Base-by-base conservation (phyloP, 2,888 invertebrate genomes). In the Rotaria magnacalcarata region DNA sequence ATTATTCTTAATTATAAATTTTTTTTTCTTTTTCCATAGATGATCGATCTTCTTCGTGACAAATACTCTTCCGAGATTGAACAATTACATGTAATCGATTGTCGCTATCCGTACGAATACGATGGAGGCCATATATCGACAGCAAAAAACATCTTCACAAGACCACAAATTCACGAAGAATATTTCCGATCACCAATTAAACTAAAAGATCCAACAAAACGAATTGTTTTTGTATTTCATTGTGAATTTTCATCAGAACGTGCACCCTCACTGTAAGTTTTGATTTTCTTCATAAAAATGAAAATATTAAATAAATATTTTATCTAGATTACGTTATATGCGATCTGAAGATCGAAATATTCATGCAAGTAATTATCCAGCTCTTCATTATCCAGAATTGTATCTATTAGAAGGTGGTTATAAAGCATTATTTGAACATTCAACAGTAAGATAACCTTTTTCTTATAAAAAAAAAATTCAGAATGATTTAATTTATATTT, bases 211-310 rank as follows among this genome's bases (percentile, higher is more conserved):
- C 41, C 67, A 11, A 87, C 86, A 85, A 90, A 91, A 87, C 92
- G 95, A 85, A 92, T 93, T 88, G 94, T 97, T 85, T 92, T 98
- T 80, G 94, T 99, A 84, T 97, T 99, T 92, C 98, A 99, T 91
- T 99, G 99, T 92, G 98, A 99, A 91, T 99, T 97, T 92, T 97
- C 97, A 0, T 94, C 96, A 87, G 96, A 97, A 92, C 93, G 98
- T 86, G 98, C 96, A 4, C 98, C 98, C 0, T 95, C 94, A 89
- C 92, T 98, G 94, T 96, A 47, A 54, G 54, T 34, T 43, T 14
- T 34, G 34, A 34, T 34, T 34, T 34, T 34, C 34, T 56, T 85
- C 6, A 34, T 84, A 14, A 11, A 54, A 16, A 16, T 14, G 21
- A 21, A 54, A 54, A 3, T 5, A 85, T 43, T 19, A 2, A 24